Conservation (phyloP, 2,888 invertebrate species). For the Stegana nigrithorax region DNA sequence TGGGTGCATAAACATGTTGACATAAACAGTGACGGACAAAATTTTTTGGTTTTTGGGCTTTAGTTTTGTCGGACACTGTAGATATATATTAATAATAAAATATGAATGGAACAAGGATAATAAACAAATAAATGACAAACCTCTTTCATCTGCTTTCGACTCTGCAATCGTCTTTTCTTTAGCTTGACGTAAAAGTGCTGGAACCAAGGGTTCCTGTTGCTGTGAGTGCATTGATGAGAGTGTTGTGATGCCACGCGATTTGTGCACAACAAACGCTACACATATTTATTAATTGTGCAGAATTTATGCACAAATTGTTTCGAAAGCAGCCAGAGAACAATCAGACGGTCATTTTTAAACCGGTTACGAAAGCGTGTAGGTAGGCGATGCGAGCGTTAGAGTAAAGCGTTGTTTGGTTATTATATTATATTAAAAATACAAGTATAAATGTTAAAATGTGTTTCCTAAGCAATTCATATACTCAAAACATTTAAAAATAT, state of each 20-base stretch:
- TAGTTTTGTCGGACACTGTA: too few species aligned
- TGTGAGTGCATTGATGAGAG: conserved; percentile 73
- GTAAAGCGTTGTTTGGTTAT: conserved; percentile 30
- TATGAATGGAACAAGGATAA: too few species aligned
- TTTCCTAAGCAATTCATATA: conserved; percentile 16
- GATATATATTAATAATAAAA: too few species aligned
- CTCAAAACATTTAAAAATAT: conserved; percentile 22
- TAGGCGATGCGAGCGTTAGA: conserved; percentile 23
- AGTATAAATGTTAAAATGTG: conserved; percentile 24
- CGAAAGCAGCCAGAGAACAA: background rate
- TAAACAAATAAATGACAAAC: conserved; percentile 67
- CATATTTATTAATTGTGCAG: conserved; percentile 2
- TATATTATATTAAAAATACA: conserved; percentile 8
- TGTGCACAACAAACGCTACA: conserved; percentile 80
- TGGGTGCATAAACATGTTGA: too few species aligned
- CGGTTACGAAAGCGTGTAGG: conserved; percentile 20
- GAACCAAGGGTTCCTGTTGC: conserved; percentile 72
- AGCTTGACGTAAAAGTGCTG: conserved; percentile 72
- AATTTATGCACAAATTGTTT: conserved; percentile 11
- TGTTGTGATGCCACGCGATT: conserved; percentile 83
- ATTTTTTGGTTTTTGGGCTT: too few species aligned
- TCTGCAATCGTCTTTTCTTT: conserved; percentile 76
- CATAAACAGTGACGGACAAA: too few species aligned
- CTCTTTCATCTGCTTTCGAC: conserved; percentile 77
- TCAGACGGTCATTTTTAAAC: too few species aligned